Conservation (phyloP, 2,888 invertebrate genomes). For the Diachrysia chrysitis region DNA sequence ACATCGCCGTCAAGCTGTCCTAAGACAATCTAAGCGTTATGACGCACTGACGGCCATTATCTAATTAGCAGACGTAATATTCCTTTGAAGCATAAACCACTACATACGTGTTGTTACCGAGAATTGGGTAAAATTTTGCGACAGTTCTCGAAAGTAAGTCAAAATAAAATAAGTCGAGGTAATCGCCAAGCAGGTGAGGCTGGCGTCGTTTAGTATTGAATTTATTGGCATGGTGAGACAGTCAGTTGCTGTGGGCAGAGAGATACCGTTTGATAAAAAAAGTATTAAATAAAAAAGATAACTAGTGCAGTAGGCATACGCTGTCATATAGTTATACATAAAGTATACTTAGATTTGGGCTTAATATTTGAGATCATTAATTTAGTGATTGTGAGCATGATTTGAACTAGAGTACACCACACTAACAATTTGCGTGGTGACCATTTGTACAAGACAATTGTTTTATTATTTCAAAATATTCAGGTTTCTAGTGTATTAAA, state of each 20-base stretch:
- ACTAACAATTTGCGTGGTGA: too few relatives aligned
- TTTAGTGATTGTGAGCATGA: too few relatives aligned
- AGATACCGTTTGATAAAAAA: neutral
- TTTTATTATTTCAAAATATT: too few relatives aligned
- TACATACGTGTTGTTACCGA: neutral
- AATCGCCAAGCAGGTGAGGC: neutral
- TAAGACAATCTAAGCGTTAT: neutral
- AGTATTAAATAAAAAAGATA: neutral
- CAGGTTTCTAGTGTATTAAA: too few relatives aligned
- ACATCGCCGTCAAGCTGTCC: neutral
- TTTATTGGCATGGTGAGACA: slow-evolving; percentile 1
- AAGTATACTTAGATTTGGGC: too few relatives aligned
- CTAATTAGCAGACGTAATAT: neutral
- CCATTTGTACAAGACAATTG: too few relatives aligned
- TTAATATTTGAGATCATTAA: too few relatives aligned
- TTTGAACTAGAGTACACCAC: too few relatives aligned
- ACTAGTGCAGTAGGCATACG: neutral
- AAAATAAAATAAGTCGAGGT: neutral
- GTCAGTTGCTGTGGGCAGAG: neutral
- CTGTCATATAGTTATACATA: too few relatives aligned
- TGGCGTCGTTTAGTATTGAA: neutral
- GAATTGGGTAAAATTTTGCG: slow-evolving; percentile 3
- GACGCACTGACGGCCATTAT: neutral
- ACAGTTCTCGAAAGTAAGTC: neutral
- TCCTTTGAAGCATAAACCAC: slow-evolving; percentile 1